phyloP scores from a whole-genome alignment of 2,888 invertebrate species.

The Monochamus alternatus region DNA sequence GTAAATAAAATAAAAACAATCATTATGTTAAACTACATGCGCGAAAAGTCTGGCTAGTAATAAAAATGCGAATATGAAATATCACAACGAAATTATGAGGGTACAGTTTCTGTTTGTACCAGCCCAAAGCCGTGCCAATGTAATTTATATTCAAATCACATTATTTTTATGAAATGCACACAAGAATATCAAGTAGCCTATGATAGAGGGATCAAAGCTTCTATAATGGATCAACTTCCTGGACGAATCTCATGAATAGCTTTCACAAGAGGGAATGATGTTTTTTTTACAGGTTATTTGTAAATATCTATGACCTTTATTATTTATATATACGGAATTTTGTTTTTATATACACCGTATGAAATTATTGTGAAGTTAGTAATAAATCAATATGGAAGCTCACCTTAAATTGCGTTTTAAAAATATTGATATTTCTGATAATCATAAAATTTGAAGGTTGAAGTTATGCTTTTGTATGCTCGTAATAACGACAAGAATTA shows the following conservation, averaged over 20 bases:
- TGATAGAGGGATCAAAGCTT: constrained; percentile 33
- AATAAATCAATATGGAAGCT: too few species aligned
- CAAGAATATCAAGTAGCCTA: constrained; percentile 31
- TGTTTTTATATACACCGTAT: too few species aligned
- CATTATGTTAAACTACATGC: neutral
- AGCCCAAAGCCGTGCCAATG: constrained; percentile 28
- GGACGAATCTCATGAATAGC: constrained; percentile 28
- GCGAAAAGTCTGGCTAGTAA: neutral
- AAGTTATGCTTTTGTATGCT: too few species aligned
- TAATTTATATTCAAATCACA: constrained; percentile 37
- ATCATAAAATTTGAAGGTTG: too few species aligned
- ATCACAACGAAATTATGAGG: constrained; percentile 16
- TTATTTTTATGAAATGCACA: constrained; percentile 35
- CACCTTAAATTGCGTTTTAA: too few species aligned
- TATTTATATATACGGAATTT: too few species aligned
- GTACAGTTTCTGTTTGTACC: constrained; percentile 17
- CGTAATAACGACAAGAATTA: too few species aligned
- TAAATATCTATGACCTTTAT: too few species aligned
- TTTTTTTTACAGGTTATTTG: too few species aligned
- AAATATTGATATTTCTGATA: too few species aligned
- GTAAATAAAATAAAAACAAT: neutral
- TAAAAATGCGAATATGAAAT: neutral
- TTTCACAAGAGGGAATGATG: too few species aligned
- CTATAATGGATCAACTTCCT: constrained; percentile 25
- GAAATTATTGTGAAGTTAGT: too few species aligned